Conservation (phyloP, 2,797 vertebrate species). For the Poeciliopsis paucimaculata region DNA sequence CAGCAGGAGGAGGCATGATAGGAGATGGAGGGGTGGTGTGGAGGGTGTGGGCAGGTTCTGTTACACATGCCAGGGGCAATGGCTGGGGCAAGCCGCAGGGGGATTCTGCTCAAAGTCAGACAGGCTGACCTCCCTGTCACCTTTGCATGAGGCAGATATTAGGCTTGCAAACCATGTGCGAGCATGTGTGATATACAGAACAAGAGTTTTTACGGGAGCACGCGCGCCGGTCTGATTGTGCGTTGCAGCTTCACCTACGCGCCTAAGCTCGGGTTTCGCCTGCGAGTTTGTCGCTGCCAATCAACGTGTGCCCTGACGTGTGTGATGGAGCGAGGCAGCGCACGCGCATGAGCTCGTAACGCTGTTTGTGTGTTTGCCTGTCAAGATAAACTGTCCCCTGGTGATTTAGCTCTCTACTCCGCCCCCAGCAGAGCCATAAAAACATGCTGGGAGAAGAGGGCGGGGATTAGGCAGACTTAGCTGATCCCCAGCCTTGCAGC, state of each 20-base stretch:
- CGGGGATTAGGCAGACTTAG: conserved; percentile 59
- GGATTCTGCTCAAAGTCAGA: conserved; percentile 81
- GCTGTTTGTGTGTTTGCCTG: conserved; percentile 53
- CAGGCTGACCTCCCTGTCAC: conserved; percentile 80
- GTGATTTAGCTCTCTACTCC: conserved; percentile 37
- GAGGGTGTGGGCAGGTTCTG: conserved; percentile 73
- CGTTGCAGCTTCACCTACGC: neutral
- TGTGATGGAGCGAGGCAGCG: conserved; percentile 22
- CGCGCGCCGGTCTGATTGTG: conserved; percentile 4
- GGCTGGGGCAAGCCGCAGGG: conserved; percentile 71
- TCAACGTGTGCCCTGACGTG: conserved; percentile 28
- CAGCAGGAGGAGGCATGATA: conserved; percentile 23
- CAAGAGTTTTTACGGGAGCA: conserved; percentile 18
- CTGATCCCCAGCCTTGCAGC: conserved; percentile 39
- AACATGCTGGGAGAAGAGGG: conserved; percentile 71
- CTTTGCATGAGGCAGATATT: conserved; percentile 74
- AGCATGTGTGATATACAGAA: conserved; percentile 36
- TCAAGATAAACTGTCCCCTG: conserved; percentile 60
- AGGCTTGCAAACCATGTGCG: conserved; percentile 51
- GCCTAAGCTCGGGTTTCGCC: neutral
- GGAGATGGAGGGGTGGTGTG: neutral
- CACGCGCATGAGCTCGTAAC: conserved; percentile 33
- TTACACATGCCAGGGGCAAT: conserved; percentile 81
- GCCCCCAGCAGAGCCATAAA: conserved; percentile 57
- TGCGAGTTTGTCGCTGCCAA: neutral